phyloP scores from a whole-genome alignment of 2,797 vertebrate species.

The Lagorchestes hirsutus region DNA sequence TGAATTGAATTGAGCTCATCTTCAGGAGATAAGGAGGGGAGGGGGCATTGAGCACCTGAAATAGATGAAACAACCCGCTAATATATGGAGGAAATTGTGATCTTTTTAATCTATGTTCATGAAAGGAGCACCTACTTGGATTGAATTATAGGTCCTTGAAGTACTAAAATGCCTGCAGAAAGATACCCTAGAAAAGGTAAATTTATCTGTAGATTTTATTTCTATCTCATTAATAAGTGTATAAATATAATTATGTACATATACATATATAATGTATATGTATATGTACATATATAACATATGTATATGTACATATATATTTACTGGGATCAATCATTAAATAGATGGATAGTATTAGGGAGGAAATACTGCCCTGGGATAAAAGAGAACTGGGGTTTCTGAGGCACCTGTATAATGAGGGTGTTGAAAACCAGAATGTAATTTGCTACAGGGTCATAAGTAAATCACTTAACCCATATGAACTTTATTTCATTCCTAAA shows the following conservation, averaged over 20 bases:
- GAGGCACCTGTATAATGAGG: not conserved
- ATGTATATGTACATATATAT: not conserved
- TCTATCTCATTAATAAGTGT: not conserved
- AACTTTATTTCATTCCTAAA: constrained; percentile 56
- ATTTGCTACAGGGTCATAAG: constrained; percentile 4
- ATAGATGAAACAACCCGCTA: not conserved
- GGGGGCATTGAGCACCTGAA: not conserved
- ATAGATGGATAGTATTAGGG: no score
- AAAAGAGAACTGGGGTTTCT: constrained; percentile 31
- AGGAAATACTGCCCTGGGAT: not conserved
- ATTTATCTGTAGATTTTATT: constrained; percentile 12
- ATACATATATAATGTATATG: no score
- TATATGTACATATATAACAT: not conserved
- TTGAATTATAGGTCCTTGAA: not conserved
- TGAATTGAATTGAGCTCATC: not conserved
- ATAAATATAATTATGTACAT: no score
- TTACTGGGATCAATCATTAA: not conserved
- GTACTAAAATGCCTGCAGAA: not conserved
- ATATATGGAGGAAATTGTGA: not conserved
- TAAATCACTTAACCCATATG: not conserved
- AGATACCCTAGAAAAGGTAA: not conserved
- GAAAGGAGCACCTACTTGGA: not conserved
- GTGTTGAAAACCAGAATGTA: not conserved
- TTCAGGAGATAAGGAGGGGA: not conserved
- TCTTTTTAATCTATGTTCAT: not conserved